These are phyloP conservation scores for Megalurothrips usitatus DNA, from an alignment of 2,888 invertebrate genomes.

Conservation along the genomic window DNA sequence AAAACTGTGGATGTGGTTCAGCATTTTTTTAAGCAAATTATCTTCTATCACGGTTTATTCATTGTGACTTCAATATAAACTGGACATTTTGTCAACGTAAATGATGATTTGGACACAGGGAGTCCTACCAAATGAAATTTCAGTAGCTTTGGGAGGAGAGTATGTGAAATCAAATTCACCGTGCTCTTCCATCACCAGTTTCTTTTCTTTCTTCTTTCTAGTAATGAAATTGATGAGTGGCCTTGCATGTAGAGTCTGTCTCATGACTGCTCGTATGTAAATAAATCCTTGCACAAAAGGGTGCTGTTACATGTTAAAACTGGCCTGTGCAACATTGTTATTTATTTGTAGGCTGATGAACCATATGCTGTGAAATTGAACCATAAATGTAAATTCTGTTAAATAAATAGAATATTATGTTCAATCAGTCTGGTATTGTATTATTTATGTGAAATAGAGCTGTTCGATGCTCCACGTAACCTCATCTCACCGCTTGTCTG, in stretches of 20 bases:
- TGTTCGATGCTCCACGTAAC: too few species aligned
- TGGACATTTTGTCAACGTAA: not conserved
- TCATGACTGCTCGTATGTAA: not conserved
- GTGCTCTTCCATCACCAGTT: not conserved
- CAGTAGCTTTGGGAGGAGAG: not conserved
- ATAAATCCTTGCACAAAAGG: not conserved
- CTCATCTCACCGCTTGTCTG: too few species aligned
- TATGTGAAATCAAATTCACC: not conserved
- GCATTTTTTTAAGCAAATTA: not conserved
- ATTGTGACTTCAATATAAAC: not conserved
- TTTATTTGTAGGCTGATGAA: slow-evolving; percentile 19
- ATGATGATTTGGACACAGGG: too few species aligned
- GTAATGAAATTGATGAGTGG: not conserved
- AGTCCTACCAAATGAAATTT: too few species aligned
- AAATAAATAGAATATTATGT: too few species aligned
- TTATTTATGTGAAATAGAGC: too few species aligned
- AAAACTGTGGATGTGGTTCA: too few species aligned
- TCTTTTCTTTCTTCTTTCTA: not conserved
- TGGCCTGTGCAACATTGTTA: not conserved
- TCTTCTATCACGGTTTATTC: too few species aligned
- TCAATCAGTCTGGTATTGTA: too few species aligned
- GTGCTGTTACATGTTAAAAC: slow-evolving; percentile 21
- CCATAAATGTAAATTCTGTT: too few species aligned
- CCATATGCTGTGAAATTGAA: not conserved
- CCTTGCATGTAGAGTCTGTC: not conserved